Evolutionary conservation across 2,113 vertebrate genomes (phyloP).

Genomic region (Rhombomys opimus): DNA sequence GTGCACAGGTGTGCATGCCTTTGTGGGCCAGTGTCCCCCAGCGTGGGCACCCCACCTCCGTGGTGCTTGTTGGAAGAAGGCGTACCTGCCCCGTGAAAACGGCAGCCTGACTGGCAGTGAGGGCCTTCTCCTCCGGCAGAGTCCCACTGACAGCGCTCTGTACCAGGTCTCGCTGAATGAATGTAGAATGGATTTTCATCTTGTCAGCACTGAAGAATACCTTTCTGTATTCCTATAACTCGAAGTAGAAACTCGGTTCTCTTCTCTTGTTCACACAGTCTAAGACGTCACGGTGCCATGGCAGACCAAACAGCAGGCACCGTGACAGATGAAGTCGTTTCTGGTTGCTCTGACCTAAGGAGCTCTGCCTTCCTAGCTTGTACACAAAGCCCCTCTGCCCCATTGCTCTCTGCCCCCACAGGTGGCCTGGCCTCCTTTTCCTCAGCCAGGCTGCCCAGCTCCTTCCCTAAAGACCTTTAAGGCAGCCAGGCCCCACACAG

Average conservation of each 20-base stretch:
- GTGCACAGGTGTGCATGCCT: constrained; percentile 67
- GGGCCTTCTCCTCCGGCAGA: constrained; percentile 21
- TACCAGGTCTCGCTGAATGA: constrained; percentile 40
- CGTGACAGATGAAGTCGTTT: not conserved
- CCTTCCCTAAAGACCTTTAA: not conserved
- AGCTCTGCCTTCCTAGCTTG: not conserved
- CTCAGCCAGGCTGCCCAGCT: not conserved
- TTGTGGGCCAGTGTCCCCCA: constrained; percentile 51
- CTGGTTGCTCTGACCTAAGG: constrained; percentile 12
- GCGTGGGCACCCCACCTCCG: constrained; percentile 46
- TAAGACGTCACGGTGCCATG: not conserved
- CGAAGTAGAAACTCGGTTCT: constrained; percentile 42
- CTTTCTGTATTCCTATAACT: constrained; percentile 76
- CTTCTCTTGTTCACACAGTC: not conserved
- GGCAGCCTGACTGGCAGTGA: constrained; percentile 30
- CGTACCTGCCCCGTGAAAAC: constrained; percentile 53
- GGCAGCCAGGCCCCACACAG: not conserved
- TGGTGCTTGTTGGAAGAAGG: constrained; percentile 74
- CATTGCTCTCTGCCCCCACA: not conserved
- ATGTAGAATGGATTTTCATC: constrained; percentile 68
- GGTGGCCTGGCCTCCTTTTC: not conserved
- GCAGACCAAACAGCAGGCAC: too few relatives aligned
- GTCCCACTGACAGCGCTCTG: constrained; percentile 36
- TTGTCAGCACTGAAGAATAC: constrained; percentile 83
- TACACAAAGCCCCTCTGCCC: not conserved